A percentile compares a stretch with the other conserved stretches of the same genome.
Evolutionary conservation across 2,797 vertebrate species (phyloP).

Genomic region (Pelodytes ibericus): DNA sequence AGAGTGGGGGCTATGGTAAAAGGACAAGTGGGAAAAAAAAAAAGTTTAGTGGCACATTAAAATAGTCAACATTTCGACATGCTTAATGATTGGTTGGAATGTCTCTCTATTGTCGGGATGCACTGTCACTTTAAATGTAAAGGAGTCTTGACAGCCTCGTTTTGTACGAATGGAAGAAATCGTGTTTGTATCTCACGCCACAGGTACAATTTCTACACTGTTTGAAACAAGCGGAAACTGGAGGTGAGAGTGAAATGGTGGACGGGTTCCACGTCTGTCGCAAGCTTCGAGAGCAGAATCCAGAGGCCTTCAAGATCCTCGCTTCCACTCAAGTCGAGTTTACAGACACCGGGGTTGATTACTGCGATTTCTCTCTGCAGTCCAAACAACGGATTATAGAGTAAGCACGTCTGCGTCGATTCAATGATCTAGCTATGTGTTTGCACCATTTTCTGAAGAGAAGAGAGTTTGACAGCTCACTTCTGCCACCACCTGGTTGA

Average conservation of each 20-base stretch:
- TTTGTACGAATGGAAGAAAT: not conserved
- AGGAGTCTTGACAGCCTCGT: too few species aligned
- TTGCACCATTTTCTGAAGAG: not conserved
- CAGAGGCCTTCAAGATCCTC: conserved; percentile 81
- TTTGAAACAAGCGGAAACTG: conserved; percentile 81
- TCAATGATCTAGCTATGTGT: not conserved
- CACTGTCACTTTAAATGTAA: too few species aligned
- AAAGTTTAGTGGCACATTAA: too few species aligned
- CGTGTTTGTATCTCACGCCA: not conserved
- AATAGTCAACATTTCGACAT: too few species aligned
- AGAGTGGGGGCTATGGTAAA: too few species aligned
- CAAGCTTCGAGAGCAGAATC: conserved; percentile 80
- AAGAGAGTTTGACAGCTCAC: not conserved
- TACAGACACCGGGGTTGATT: conserved; percentile 86
- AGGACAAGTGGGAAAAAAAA: too few species aligned
- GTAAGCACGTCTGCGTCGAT: conserved; percentile 67
- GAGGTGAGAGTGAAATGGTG: conserved; percentile 87
- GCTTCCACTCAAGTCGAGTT: conserved; percentile 83
- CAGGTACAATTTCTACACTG: conserved; percentile 95
- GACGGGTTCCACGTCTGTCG: conserved; percentile 87
- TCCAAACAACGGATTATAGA: conserved; percentile 90
- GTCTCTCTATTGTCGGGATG: too few species aligned
- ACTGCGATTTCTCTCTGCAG: conserved; percentile 91
- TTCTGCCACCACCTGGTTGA: conserved; percentile 23
- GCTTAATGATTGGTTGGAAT: too few species aligned